Evolutionary conservation across 2,888 invertebrate species (phyloP).

Genomic region (Tetheella fluctuosa): DNA sequence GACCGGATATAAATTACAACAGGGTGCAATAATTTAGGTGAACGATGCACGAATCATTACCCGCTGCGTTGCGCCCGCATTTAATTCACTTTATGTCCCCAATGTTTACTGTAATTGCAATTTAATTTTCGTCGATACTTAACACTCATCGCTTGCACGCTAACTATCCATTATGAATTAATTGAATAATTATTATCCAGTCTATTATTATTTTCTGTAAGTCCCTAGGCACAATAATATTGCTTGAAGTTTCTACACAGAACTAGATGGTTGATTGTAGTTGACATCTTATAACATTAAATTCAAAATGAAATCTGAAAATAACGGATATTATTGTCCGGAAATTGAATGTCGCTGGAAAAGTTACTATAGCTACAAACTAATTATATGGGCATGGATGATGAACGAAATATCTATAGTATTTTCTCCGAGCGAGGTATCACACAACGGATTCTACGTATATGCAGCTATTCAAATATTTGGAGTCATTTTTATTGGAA

Average conservation of each 20-base stretch:
- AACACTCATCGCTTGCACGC: conserved; percentile 37
- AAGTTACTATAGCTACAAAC: conserved; percentile 58
- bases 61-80: conserved; percentile 69
- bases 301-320: conserved; percentile 23
- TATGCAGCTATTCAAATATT: conserved; percentile 49
- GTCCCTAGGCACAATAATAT: neutral
- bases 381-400: conserved; percentile 70
- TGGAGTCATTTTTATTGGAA: conserved; percentile 62
- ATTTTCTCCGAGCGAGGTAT: conserved; percentile 55
- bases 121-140: conserved; percentile 57
- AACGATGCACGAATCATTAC: conserved; percentile 83
- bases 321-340: conserved; percentile 42
- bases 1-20: conserved; percentile 78
- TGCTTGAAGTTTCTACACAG: conserved; percentile 11
- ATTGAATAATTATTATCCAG: neutral
- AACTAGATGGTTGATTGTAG: conserved; percentile 39
- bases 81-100: conserved; percentile 78
- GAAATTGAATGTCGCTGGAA: conserved; percentile 57
- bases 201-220: neutral
- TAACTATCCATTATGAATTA: conserved; percentile 19
- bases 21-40: conserved; percentile 81
- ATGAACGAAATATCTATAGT: conserved; percentile 63
- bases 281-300: neutral
- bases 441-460: conserved; percentile 62
- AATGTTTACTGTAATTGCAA: conserved; percentile 69